Percentiles rank a stretch among this genome's conserved stretches.
Conservation (phyloP, 2,113 vertebrate genomes). For the Eolophus roseicapilla region DNA sequence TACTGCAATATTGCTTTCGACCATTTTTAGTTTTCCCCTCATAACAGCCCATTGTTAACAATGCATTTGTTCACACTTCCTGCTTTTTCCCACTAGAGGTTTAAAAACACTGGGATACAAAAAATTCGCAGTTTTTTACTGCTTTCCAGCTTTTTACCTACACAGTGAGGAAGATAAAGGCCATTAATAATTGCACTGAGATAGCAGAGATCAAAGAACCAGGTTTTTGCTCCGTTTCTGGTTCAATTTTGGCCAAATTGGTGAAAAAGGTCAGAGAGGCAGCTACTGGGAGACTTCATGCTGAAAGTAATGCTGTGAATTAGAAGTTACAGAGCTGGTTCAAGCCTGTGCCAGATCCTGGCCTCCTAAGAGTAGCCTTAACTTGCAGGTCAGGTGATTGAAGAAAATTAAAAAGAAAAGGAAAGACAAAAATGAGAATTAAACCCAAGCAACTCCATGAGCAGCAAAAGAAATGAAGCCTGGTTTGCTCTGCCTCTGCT, state of each 20-base stretch:
- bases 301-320: not conserved
- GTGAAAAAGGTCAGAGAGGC: not conserved
- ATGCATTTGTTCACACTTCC: not conserved
- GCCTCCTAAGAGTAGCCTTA: not conserved
- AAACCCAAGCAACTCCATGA: not conserved
- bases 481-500: not conserved
- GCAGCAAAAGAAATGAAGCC: not conserved
- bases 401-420: not conserved
- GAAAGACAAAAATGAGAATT: not conserved
- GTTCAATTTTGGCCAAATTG: not conserved
- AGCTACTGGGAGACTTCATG: not conserved
- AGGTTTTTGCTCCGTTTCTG: not conserved
- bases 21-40: not conserved
- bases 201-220: not conserved
- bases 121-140: not conserved
- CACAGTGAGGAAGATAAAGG: not conserved
- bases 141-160: not conserved
- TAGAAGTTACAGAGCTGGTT: not conserved
- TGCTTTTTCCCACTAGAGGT: not conserved
- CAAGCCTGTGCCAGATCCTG: not conserved
- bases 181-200: not conserved
- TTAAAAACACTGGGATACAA: not conserved
- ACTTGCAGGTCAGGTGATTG: not conserved
- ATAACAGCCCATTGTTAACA: not conserved
- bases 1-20: not conserved